phyloP scores from a whole-genome alignment of 1,140 invertebrate genomes.

The Agrilus planipennis region DNA sequence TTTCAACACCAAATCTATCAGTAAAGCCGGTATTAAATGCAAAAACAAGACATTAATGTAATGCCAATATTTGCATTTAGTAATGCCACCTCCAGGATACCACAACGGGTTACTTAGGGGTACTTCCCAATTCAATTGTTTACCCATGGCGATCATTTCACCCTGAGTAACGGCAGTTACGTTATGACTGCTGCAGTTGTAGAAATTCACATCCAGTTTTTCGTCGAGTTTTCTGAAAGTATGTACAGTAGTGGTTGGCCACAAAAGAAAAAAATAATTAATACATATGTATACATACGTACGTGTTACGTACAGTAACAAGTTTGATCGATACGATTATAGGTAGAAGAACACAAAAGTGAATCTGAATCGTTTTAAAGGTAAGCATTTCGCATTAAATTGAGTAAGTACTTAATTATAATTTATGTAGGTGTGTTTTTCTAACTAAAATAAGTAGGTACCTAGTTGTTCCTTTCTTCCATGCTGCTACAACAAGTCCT shows the following conservation, averaged over 20 bases:
- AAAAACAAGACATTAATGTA: slow-evolving; percentile 46
- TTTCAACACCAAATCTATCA: slow-evolving; percentile 50
- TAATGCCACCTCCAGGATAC: slow-evolving; percentile 44
- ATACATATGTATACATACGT: no score
- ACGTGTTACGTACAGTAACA: no score
- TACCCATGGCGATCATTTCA: slow-evolving; percentile 43
- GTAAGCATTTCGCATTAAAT: no score
- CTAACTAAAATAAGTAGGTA: no score
- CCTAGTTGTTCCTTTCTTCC: slow-evolving; percentile 54
- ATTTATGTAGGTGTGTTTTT: no score
- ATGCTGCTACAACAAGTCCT: slow-evolving; percentile 60
- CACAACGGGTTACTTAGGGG: slow-evolving; percentile 59
- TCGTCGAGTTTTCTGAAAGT: slow-evolving; percentile 8
- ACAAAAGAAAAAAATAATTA: no score
- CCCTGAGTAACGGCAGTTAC: slow-evolving; percentile 57
- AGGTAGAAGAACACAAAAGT: no score
- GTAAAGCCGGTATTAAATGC: slow-evolving; percentile 56
- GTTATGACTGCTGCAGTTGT: slow-evolving; percentile 52
- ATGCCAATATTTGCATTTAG: slow-evolving; percentile 37
- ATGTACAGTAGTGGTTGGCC: no score
- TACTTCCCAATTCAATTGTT: slow-evolving; percentile 36
- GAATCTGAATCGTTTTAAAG: no score
- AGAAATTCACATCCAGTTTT: slow-evolving; percentile 39
- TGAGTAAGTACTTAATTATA: no score
- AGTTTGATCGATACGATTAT: no score